Conservation (phyloP, 1,140 invertebrate genomes). For the Thaumetopoea pityocampa region DNA sequence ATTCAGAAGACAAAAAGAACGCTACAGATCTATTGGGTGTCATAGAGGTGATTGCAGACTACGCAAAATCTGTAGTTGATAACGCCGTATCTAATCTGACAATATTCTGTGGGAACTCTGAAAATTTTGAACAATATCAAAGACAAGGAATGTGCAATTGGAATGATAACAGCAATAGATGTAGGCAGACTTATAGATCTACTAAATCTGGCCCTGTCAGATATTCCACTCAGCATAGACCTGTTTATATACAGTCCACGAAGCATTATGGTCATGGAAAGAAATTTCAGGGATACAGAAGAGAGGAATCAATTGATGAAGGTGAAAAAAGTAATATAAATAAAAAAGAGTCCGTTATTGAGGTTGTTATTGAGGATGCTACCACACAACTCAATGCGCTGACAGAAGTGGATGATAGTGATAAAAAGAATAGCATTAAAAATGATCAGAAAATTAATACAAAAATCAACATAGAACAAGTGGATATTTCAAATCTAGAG, state of each 20-base stretch:
- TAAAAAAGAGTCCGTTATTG: no score
- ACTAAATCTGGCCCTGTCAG: constrained; percentile 32
- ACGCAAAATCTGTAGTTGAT: constrained; percentile 30
- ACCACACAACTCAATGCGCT: no score
- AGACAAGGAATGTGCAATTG: constrained; percentile 16
- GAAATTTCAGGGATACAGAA: no score
- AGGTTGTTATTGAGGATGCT: no score
- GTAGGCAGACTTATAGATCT: constrained; percentile 24
- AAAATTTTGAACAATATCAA: constrained; percentile 32
- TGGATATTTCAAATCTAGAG: no score
- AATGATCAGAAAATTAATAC: no score
- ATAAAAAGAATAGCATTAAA: no score
- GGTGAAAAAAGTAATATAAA: no score
- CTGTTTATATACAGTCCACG: constrained; percentile 30
- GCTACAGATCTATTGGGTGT: constrained; percentile 28
- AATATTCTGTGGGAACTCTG: constrained; percentile 30
- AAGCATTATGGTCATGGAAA: constrained; percentile 28
- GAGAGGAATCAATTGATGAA: no score
- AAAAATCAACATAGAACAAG: no score
- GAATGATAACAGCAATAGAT: constrained; percentile 9
- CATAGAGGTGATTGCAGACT: constrained; percentile 25
- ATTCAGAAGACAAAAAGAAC: background rate
- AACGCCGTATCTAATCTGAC: constrained; percentile 33
- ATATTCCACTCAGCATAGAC: constrained; percentile 46
- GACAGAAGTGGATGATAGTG: no score